Base-by-base conservation (phyloP, 2,888 invertebrate species). In the Bugula neritina region DNA sequence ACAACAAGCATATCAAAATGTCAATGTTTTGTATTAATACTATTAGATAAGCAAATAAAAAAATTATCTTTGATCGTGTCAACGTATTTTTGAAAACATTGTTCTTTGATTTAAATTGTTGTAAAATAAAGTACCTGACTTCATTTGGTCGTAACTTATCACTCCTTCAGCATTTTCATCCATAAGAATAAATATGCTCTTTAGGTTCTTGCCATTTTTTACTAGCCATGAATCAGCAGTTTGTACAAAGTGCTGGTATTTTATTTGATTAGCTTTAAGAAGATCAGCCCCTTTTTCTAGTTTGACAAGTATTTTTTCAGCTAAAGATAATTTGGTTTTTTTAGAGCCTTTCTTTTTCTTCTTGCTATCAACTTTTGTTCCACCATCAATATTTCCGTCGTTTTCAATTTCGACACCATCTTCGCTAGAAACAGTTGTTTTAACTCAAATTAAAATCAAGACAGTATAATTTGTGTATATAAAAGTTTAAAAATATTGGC, bases 101-200 rank as follows among this genome's bases (percentile, higher is more conserved):
- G n/a, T n/a, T n/a, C n/a, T n/a, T n/a, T n/a, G n/a, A n/a, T n/a
- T n/a, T n/a, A n/a, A n/a, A n/a, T n/a, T n/a, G n/a, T n/a, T n/a
- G n/a, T n/a, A n/a, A n/a, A n/a, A n/a, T n/a, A n/a, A n/a, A 10
- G 43, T 72, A 82, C 82, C 81, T 74, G 81, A 77, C 75, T 82
- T 82, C 71, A 82, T 82, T 71, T 81, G 79, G 34, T 81, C 80
- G 73, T 78, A 81, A 23, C 78, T 77, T 1, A 82, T 58, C 2
- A 78, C 74, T 1, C 80, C 80, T 57, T 80, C 80, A 25, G 77
- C 80, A 71, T 78, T 78, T 10, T 73, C 72, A 74, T 83, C 82
- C 74, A 79, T 77, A 34, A 75, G 77, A 13, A 74, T 74, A 74
- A 80, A 82, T 58, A 81, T 74, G 69, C 78, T 73, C 13, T 77